Conservation (phyloP, 1,140 invertebrate species). For the Diuraphis noxia region DNA sequence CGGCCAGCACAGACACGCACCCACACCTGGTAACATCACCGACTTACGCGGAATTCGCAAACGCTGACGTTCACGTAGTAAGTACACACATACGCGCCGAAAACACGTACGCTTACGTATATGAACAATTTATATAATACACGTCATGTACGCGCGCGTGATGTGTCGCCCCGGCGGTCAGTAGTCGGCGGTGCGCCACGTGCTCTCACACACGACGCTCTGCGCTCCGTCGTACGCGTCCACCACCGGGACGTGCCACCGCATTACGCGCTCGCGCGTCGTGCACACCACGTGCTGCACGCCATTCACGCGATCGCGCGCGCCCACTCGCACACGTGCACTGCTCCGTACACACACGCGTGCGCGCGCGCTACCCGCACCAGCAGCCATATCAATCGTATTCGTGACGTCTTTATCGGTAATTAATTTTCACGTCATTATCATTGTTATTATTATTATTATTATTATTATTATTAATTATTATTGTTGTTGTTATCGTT, state of each 20-base stretch:
- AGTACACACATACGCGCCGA: not conserved
- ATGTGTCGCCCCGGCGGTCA: conserved; percentile 22
- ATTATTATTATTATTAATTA: too few species aligned
- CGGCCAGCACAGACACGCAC: not conserved
- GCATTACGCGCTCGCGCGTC: conserved; percentile 1
- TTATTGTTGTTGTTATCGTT: not conserved
- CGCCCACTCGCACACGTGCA: not conserved
- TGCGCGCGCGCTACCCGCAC: not conserved
- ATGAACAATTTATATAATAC: not conserved
- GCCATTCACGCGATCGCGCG: not conserved
- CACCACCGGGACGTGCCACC: not conserved
- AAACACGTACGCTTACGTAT: not conserved
- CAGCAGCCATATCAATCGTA: too few species aligned
- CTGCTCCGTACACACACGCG: not conserved
- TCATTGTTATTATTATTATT: not conserved
- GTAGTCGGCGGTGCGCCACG: conserved; percentile 44
- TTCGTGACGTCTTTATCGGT: not conserved
- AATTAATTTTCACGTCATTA: not conserved
- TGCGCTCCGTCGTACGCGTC: not conserved
- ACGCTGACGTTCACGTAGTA: not conserved
- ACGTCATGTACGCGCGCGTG: not conserved
- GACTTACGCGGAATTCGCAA: not conserved
- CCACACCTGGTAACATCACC: not conserved
- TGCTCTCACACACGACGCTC: conserved; percentile 34
- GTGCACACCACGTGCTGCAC: conserved; percentile 9